A percentile compares a stretch with the other conserved stretches of the same genome.
Evolutionary conservation across 2,113 vertebrate genomes (phyloP).

Genomic region (Seriola aureovittata): DNA sequence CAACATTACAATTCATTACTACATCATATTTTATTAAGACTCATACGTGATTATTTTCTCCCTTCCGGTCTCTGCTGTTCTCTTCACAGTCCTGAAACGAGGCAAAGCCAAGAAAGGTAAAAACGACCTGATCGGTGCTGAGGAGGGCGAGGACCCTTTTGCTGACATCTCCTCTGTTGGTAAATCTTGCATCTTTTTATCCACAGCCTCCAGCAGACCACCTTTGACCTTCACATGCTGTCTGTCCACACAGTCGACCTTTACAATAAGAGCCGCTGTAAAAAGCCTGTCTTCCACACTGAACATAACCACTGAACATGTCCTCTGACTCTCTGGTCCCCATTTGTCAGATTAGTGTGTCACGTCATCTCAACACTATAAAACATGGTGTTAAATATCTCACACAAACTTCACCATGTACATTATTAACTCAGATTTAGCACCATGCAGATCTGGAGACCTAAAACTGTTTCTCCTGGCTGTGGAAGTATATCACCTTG

Average conservation of each 20-base stretch:
- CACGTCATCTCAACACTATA: not conserved
- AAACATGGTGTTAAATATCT: conserved; percentile 2
- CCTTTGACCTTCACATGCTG: conserved; percentile 40
- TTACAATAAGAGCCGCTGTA: conserved; percentile 46
- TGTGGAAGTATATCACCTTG: conserved; percentile 18
- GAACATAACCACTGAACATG: not conserved
- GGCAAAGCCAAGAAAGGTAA: conserved; percentile 93
- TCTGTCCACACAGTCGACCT: conserved; percentile 39
- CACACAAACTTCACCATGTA: not conserved
- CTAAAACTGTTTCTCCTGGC: conserved; percentile 15
- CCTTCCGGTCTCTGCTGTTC: not conserved
- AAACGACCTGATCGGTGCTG: conserved; percentile 93
- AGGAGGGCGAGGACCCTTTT: conserved; percentile 95
- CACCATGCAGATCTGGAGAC: not conserved
- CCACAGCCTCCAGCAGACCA: conserved; percentile 10
- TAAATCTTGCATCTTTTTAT: conserved; percentile 78
- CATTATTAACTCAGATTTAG: not conserved
- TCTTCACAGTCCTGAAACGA: conserved; percentile 91
- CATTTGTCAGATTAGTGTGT: conserved; percentile 33
- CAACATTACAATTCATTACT: not conserved
- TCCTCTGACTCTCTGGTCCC: conserved; percentile 7
- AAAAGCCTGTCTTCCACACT: conserved; percentile 24
- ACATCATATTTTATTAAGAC: not conserved
- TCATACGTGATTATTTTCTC: not conserved
- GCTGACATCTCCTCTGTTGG: conserved; percentile 94